A percentile compares a stretch with the other conserved stretches of the same genome.
phyloP scores from a whole-genome alignment of 2,113 vertebrate genomes.

The Sorex fumeus region DNA sequence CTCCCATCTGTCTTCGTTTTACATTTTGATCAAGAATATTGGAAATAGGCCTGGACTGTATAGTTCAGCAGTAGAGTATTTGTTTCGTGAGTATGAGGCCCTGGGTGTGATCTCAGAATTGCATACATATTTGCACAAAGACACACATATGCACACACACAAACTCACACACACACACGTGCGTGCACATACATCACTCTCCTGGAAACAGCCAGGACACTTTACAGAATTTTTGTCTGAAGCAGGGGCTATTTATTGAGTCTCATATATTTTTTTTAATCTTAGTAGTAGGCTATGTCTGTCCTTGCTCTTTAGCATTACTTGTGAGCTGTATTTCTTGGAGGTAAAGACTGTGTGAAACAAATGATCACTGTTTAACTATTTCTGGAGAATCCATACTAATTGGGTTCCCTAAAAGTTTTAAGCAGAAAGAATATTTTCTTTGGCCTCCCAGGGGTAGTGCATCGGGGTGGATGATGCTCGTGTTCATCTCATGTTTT shows the following conservation, averaged over 20 bases:
- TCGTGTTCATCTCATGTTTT: constrained; percentile 55
- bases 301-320: neutral
- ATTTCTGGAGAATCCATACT: constrained; percentile 48
- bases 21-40: neutral
- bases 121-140: too few relatives aligned
- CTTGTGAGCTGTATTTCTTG: constrained; percentile 31
- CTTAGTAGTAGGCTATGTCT: constrained; percentile 5
- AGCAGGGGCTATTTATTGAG: neutral
- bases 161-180: too few relatives aligned
- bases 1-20: neutral
- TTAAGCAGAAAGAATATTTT: constrained; percentile 59
- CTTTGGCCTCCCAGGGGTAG: neutral
- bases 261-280: constrained; percentile 23
- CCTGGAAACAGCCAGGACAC: too few relatives aligned
- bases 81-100: too few relatives aligned
- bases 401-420: constrained; percentile 72
- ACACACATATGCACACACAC: too few relatives aligned
- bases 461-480: constrained; percentile 39
- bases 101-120: too few relatives aligned
- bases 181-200: too few relatives aligned
- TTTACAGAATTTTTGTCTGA: neutral
- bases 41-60: neutral
- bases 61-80: too few relatives aligned
- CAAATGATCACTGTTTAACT: constrained; percentile 32
- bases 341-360: neutral